Evolutionary conservation across 2,113 vertebrate genomes (phyloP), one percentile per base, ranked within the genome.

Genomic region (Hylia prasina): DNA sequence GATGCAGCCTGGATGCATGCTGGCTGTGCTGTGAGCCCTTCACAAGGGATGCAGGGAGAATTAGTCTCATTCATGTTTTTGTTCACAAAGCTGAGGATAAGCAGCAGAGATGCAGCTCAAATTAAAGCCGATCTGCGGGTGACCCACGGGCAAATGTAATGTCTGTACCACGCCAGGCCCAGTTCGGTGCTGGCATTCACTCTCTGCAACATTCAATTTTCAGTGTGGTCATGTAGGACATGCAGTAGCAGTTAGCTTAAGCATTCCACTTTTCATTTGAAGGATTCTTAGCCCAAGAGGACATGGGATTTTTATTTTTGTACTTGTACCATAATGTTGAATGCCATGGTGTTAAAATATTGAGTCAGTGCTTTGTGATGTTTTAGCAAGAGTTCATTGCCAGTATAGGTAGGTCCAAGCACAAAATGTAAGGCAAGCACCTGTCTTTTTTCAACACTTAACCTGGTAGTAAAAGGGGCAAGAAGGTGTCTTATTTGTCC

Each of bases 161-260:
- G 6, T 35, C 31, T 68, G 51, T 37, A n/a, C 87, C 39, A 21
- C 1, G n/a, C 53, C 78, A 84, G 53, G 28, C 25, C 18, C 61
- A 61, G 18, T 10, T 82, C 0, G 0, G 10, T 0, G 3, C 14
- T 40, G 17, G 22, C 4, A 7, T 47, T 88, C 0, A 0, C 30
- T 31, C 53, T 64, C 66, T 66, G n/a, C 10, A 70, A 27, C 21
- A 30, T n/a, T 69, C 37, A 72, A 0, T 89, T 94, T 89, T 84
- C 72, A 37, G 12, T 45, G n/a, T 33, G 56, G 18, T 57, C 28
- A 4, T 27, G 20, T 16, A 89, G 76, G 51, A 27, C 45, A 18
- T 1, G 1, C 30, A 50, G 53, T 37, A 76, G 30, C 40, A 78
- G 42, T 48, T 42, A 66, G 8, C 31, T 70, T 78, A 39, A 75